Evolutionary conservation across 2,888 invertebrate genomes (phyloP).

Genomic region (Acanthococcus lagerstroemiae): DNA sequence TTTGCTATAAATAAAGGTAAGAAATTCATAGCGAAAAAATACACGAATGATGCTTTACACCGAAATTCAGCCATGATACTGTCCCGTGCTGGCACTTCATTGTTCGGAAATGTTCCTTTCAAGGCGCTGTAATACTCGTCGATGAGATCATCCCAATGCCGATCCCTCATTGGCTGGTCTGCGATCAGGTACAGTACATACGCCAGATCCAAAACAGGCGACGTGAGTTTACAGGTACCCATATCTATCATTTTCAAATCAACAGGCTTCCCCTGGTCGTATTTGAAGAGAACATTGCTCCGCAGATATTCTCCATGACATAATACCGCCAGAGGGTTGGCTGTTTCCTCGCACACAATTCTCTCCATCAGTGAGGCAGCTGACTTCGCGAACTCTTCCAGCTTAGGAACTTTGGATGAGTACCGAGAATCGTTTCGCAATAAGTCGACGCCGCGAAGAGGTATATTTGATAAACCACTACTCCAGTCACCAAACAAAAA

Average conservation of each 20-base stretch:
- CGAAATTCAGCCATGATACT: neutral
- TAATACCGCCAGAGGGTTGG: neutral
- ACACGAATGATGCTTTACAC: neutral
- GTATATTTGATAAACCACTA: no score
- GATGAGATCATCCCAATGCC: neutral
- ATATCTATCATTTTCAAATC: constrained; percentile 2
- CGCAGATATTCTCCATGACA: neutral
- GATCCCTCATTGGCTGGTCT: neutral
- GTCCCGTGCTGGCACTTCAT: neutral
- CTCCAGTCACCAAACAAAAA: no score
- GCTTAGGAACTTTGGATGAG: neutral
- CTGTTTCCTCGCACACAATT: neutral
- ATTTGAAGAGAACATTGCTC: constrained; percentile 1
- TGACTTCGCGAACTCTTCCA: neutral
- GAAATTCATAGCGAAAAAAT: neutral
- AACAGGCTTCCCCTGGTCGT: neutral
- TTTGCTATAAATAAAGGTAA: neutral
- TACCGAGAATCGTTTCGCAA: neutral
- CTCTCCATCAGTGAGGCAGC: neutral
- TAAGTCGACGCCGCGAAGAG: neutral
- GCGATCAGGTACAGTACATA: neutral
- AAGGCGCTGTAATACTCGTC: neutral
- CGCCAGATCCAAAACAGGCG: neutral
- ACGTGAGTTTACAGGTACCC: neutral
- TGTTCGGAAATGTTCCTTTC: neutral